These are phyloP conservation scores for Anorthoa munda DNA, from an alignment of 2,888 invertebrate genomes.

Conservation along the genomic window DNA sequence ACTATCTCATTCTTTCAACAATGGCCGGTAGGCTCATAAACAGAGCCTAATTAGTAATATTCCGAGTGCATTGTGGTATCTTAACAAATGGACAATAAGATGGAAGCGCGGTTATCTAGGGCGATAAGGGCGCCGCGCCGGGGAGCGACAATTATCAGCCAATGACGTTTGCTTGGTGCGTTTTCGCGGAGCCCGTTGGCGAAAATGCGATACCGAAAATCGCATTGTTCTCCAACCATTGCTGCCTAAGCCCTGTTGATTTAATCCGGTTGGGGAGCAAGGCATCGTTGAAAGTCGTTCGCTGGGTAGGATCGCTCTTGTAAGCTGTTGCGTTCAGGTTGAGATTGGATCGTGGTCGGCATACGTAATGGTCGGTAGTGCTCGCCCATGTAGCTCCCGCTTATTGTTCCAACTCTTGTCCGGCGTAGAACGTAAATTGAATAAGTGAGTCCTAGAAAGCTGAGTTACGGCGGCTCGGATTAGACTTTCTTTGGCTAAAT, in stretches of 20 bases:
- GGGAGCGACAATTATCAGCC: slow-evolving; percentile 89
- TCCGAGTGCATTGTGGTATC: slow-evolving; percentile 89
- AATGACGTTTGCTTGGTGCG: slow-evolving; percentile 77
- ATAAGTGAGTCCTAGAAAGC: slow-evolving; percentile 80
- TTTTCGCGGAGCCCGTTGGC: slow-evolving; percentile 68
- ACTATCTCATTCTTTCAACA: slow-evolving; percentile 90
- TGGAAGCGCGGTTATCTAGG: slow-evolving; percentile 88
- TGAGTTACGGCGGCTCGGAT: slow-evolving; percentile 70
- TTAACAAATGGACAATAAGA: slow-evolving; percentile 87
- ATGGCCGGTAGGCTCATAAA: slow-evolving; percentile 89
- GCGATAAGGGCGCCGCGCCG: slow-evolving; percentile 84
- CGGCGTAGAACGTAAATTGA: slow-evolving; percentile 82
- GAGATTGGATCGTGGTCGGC: slow-evolving; percentile 83
- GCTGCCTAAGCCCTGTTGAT: slow-evolving; percentile 57
- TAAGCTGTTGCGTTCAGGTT: slow-evolving; percentile 64
- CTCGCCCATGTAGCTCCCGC: slow-evolving; percentile 85
- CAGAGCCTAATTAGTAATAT: slow-evolving; percentile 91
- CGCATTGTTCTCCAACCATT: slow-evolving; percentile 66
- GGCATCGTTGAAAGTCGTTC: slow-evolving; percentile 57
- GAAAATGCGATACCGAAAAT: slow-evolving; percentile 41
- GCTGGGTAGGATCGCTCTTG: slow-evolving; percentile 47
- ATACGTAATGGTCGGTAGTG: slow-evolving; percentile 90
- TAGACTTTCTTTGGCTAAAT: slow-evolving; percentile 74
- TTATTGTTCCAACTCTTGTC: slow-evolving; percentile 81
- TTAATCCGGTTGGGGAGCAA: slow-evolving; percentile 8